These are phyloP conservation scores for Tachina fera DNA, from an alignment of 2,888 invertebrate species.

Conservation along the genomic window DNA sequence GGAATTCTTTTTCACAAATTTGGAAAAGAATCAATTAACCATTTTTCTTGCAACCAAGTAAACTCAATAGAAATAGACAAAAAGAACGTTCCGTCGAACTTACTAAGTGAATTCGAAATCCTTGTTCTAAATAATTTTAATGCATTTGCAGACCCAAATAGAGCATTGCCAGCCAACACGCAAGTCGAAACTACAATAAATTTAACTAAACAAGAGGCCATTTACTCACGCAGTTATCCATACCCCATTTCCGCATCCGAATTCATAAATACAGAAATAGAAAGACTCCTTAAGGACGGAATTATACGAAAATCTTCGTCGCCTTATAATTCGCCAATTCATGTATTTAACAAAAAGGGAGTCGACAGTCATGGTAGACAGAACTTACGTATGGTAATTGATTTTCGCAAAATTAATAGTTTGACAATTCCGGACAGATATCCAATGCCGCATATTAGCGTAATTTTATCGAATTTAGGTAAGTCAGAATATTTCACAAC, in stretches of 20 bases:
- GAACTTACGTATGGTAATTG: too few species aligned
- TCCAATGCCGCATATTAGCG: slow-evolving; percentile 27
- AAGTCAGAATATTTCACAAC: slow-evolving; percentile 39
- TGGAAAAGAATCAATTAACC: slow-evolving; percentile 40
- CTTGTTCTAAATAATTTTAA: slow-evolving; percentile 16
- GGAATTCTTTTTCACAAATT: slow-evolving; percentile 47
- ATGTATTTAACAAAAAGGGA: background rate
- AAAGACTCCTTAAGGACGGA: background rate
- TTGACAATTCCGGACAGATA: slow-evolving; percentile 19
- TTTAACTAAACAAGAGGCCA: background rate
- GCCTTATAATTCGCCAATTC: background rate
- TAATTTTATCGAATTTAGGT: slow-evolving; percentile 43
- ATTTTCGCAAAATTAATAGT: slow-evolving; percentile 20
- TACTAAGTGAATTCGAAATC: slow-evolving; percentile 1
- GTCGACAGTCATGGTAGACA: too few species aligned
- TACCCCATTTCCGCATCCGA: slow-evolving; percentile 49
- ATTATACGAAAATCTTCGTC: too few species aligned
- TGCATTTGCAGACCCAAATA: slow-evolving; percentile 38
- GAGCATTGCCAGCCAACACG: slow-evolving; percentile 21
- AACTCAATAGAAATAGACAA: slow-evolving; percentile 17
- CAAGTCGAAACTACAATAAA: too few species aligned
- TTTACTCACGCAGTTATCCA: slow-evolving; percentile 33
- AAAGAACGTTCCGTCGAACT: background rate
- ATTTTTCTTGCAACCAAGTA: slow-evolving; percentile 21
- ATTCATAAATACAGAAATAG: background rate